Evolutionary conservation across 2,888 invertebrate genomes (phyloP), one percentile per base, ranked within the genome.

Genomic region (Lycocerus yunnanus): DNA sequence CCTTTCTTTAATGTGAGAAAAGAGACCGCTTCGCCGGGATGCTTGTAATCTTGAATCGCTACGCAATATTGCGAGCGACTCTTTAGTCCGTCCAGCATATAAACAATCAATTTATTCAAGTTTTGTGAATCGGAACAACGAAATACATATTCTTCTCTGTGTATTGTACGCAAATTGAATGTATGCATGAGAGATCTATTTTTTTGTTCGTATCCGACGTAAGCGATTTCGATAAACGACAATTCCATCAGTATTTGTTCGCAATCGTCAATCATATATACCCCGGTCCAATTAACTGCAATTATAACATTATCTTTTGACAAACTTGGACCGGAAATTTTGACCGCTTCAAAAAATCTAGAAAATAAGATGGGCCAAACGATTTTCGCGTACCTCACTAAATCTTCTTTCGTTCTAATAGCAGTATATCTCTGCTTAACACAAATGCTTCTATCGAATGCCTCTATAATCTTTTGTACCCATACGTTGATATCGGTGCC

Each of bases 301-400:
- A 98, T 93, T 70, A 98, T 95, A 15, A 97, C 91, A 81, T 96
- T 93, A 80, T 92, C 91, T 80, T 90, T 91, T 8, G 89, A 88
- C 8, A 93, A 88, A 21, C 90, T 88, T 0, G 93, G 92, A 0
- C 81, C 94, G 76, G 92, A 92, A 66, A 91, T 87, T 84, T 93
- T 93, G n/a, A 94, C 89, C 0, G 95, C 97, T 88, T 98, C 98
- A 84, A 95, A 98, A 86, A 97, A 97, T 83, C 96, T 91, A 0
- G 97, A 97, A 86, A 98, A 98, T 6, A 97, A 88, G 86, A 98
- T 92, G 0, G 97, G 97, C 98, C 98, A 98, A 81, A 96, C 95
- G 77, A 94, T 89, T 88, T 96, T 96, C 1, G 97, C 95, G 86
- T 94, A 97, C 82, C 94, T 93, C 0, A 97, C 97, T 69, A 98